A percentile compares a stretch with the other conserved stretches of the same genome.
These are phyloP conservation scores for Acanthurus tractus DNA, from an alignment of 2,797 vertebrate species.

Conservation along the genomic window DNA sequence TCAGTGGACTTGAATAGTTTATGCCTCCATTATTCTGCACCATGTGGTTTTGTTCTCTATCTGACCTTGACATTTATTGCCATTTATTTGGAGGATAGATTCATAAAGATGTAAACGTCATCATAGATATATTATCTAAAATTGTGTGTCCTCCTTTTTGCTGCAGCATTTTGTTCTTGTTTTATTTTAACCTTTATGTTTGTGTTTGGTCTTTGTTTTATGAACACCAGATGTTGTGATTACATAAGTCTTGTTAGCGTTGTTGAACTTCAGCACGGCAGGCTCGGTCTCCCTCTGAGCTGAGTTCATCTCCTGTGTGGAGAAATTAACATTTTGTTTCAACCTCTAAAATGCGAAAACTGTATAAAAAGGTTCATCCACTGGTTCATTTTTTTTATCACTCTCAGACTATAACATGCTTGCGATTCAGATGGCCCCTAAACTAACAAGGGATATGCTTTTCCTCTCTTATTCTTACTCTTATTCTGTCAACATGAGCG, in stretches of 20 bases:
- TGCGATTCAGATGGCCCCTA: constrained; percentile 9
- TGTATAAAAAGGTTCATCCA: not conserved
- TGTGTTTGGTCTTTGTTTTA: constrained; percentile 22
- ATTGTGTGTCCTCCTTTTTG: not conserved
- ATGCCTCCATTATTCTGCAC: constrained; percentile 2
- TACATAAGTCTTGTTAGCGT: constrained; percentile 41
- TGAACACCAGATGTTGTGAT: constrained; percentile 55
- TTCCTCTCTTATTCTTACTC: no score
- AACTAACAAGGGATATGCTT: constrained; percentile 21
- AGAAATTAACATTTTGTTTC: constrained; percentile 29
- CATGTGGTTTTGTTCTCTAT: not conserved
- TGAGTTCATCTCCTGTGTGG: constrained; percentile 6
- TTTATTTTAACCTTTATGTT: constrained; percentile 16
- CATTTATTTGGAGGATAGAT: not conserved
- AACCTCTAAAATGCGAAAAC: constrained; percentile 12
- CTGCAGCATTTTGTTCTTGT: constrained; percentile 4
- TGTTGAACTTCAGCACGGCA: constrained; percentile 13
- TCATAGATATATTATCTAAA: not conserved
- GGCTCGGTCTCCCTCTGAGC: constrained; percentile 19
- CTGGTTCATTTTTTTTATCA: not conserved
- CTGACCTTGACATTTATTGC: constrained; percentile 6
- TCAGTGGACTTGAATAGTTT: constrained; percentile 9
- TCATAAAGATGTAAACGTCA: not conserved
- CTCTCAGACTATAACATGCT: constrained; percentile 2
- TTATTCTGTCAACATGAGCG: constrained; percentile 28